These are phyloP conservation scores for Falco peregrinus DNA, from an alignment of 2,797 vertebrate genomes.

Conservation along the genomic window DNA sequence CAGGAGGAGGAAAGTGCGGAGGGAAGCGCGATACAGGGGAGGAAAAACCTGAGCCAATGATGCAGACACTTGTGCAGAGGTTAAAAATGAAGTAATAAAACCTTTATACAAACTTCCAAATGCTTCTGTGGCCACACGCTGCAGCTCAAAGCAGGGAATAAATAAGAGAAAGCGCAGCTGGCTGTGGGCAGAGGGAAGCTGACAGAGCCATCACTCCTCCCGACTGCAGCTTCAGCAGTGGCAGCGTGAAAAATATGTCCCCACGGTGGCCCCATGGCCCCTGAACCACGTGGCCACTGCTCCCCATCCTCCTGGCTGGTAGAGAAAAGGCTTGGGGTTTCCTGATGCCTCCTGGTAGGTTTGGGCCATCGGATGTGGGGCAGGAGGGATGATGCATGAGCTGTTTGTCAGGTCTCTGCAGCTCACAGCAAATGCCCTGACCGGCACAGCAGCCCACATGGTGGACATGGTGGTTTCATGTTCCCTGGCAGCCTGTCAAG, in stretches of 20 bases:
- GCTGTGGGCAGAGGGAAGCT: not conserved
- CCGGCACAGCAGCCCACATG: fast-evolving
- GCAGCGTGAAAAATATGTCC: not conserved
- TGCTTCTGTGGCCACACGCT: not conserved
- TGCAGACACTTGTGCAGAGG: not conserved
- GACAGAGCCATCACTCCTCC: conserved; percentile 24
- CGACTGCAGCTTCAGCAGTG: not conserved
- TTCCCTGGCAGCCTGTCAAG: not conserved
- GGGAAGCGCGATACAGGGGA: not conserved
- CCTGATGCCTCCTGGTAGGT: not conserved
- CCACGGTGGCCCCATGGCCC: not conserved
- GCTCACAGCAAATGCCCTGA: not conserved
- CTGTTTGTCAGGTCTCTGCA: not conserved
- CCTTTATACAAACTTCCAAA: not conserved
- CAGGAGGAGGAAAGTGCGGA: not conserved
- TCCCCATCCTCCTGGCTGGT: not conserved
- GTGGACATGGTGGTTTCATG: not conserved
- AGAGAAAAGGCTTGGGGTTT: not conserved
- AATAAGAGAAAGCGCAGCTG: not conserved
- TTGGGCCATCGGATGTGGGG: not conserved
- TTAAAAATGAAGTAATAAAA: conserved; percentile 59
- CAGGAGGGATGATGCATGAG: not conserved
- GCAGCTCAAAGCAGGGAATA: not conserved
- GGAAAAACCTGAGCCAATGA: not conserved
- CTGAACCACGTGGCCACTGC: fast-evolving